A percentile compares a stretch with the other conserved stretches of the same genome.
phyloP scores from a whole-genome alignment of 2,797 vertebrate species.

The Centroberyx gerrardi region DNA sequence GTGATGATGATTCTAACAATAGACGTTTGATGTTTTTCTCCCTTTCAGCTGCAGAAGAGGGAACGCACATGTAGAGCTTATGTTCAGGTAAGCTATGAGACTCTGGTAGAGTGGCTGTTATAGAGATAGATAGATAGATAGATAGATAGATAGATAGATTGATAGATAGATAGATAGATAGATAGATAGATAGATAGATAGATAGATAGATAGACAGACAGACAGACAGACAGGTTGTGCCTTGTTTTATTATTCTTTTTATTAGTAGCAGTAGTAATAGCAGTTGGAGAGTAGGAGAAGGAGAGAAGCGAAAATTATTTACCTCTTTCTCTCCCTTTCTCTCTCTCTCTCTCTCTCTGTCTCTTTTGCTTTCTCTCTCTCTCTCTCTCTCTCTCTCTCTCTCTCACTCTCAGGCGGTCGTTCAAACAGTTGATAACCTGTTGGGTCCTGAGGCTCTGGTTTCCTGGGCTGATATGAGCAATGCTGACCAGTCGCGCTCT shows the following conservation, averaged over 20 bases:
- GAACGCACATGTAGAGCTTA: constrained; percentile 93
- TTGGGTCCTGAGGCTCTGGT: constrained; percentile 80
- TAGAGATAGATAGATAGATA: neutral
- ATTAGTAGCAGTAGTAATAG: too few species aligned
- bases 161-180: neutral
- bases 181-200: neutral
- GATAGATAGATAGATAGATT: neutral
- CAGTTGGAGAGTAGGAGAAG: too few species aligned
- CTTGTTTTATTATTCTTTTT: too few species aligned
- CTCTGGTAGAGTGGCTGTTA: neutral
- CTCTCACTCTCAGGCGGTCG: constrained; percentile 74
- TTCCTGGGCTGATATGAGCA: constrained; percentile 82
- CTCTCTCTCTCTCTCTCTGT: too few species aligned
- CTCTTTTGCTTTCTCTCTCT: neutral
- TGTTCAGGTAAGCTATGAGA: constrained; percentile 87
- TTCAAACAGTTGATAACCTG: constrained; percentile 81
- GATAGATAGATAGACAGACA: constrained; percentile 10
- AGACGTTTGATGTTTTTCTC: constrained; percentile 36
- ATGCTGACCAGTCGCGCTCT: constrained; percentile 75
- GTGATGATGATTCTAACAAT: constrained; percentile 42
- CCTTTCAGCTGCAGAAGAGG: constrained; percentile 91
- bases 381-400: neutral
- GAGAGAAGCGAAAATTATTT: too few species aligned
- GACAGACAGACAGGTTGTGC: constrained; percentile 10
- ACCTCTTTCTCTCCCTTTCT: too few species aligned